Evolutionary conservation across 2,888 invertebrate species (phyloP).

Genomic region (Nineta flava): DNA sequence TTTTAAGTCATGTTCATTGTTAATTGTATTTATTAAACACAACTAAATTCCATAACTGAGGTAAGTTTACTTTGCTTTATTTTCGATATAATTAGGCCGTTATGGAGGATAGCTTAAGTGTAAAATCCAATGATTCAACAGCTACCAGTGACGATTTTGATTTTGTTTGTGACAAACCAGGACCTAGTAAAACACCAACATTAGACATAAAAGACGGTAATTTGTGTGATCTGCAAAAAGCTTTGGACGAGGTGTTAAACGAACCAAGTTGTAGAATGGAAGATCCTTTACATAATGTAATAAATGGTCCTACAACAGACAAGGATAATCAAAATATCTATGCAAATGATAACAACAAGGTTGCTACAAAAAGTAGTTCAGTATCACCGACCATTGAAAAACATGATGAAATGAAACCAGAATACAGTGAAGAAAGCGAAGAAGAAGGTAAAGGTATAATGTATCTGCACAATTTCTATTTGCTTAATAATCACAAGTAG

Average conservation of each 20-base stretch:
- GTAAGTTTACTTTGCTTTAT: background rate
- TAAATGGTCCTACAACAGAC: conserved; percentile 15
- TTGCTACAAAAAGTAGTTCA: conserved; percentile 16
- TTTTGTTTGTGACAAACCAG: conserved; percentile 40
- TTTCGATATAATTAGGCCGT: conserved; percentile 15
- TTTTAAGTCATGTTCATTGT: no score
- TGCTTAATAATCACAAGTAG: no score
- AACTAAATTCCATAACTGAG: no score
- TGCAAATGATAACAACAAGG: conserved; percentile 8
- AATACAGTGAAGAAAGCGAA: conserved; percentile 42
- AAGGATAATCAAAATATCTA: background rate
- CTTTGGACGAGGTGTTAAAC: conserved; percentile 38
- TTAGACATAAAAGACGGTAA: conserved; percentile 42
- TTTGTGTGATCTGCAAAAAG: conserved; percentile 42
- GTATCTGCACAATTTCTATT: background rate
- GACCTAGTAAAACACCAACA: conserved; percentile 32
- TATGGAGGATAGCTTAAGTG: conserved; percentile 51
- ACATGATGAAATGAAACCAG: conserved; percentile 65
- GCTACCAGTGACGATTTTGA: conserved; percentile 57
- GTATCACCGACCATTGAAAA: conserved; percentile 39
- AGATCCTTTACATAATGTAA: conserved; percentile 8
- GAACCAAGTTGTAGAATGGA: conserved; percentile 17
- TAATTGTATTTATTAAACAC: no score
- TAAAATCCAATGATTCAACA: conserved; percentile 52
- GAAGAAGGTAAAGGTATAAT: conserved; percentile 43